These are phyloP conservation scores for Agelas oroides DNA, from an alignment of 37 sponge, comb jelly and placozoan species.

Conservation along the genomic window DNA sequence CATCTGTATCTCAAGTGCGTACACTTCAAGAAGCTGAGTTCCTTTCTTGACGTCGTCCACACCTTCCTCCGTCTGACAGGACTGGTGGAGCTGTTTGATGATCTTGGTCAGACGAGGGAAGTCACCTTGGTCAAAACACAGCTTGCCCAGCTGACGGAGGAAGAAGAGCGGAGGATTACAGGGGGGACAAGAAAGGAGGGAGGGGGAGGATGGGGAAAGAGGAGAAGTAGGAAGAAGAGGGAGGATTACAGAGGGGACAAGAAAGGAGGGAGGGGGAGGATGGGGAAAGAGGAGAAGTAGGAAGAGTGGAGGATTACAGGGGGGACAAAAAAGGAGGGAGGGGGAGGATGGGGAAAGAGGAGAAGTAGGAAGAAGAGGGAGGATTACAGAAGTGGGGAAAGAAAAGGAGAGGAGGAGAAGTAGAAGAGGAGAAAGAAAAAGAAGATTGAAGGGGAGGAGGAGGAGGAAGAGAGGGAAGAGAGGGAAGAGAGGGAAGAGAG, in stretches of 20 bases:
- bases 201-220: too few relatives aligned
- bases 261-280: neutral
- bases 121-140: constrained; percentile 95
- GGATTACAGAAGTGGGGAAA: too few relatives aligned
- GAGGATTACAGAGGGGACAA: neutral
- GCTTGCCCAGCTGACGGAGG: constrained; percentile 80
- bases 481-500: neutral
- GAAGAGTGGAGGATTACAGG: neutral
- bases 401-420: too few relatives aligned
- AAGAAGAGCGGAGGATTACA: neutral
- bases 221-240: neutral
- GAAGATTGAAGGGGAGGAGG: neutral
- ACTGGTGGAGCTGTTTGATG: constrained; percentile 89
- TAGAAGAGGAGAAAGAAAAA: neutral
- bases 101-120: constrained; percentile 79
- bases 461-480: neutral
- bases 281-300: neutral
- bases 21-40: constrained; percentile 95
- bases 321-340: too few relatives aligned
- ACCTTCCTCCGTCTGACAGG: constrained; percentile 87
- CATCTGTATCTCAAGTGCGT: constrained; percentile 99
- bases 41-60: constrained; percentile 92
- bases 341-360: too few relatives aligned
- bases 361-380: too few relatives aligned
- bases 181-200: neutral